Evolutionary conservation across 2,113 vertebrate species (phyloP), one percentile per base, ranked within the genome.

Genomic region (Pimephales promelas): DNA sequence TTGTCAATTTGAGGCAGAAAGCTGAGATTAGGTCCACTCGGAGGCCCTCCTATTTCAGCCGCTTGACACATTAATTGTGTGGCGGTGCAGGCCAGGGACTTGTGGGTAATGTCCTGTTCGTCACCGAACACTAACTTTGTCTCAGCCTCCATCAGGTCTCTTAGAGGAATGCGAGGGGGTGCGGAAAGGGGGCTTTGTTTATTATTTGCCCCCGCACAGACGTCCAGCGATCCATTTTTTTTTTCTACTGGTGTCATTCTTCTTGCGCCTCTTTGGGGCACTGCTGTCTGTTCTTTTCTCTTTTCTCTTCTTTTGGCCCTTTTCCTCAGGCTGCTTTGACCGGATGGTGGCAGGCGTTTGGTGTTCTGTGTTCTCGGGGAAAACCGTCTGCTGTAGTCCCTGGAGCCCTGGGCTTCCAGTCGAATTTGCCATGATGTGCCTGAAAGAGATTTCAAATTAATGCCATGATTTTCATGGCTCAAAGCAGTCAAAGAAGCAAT

Each of bases 91-190:
- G 14, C 24, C 77, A 20, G 52, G 18, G 91, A 28, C 75, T 94
- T 92, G 0, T 90, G 95, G 88, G 83, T 88, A 79, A 94, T 90
- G 1, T 90, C 84, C 24, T 91, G 90, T 77, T 95, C 91, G 1
- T 93, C 91, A 1, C 68, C 2, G 22, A 90, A 94, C 79, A 93
- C 92, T 85, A 95, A 62, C 86, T 91, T 90, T 16, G 4, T 86
- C 90, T 96, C 94, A 70, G 91, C 87, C 54, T 94, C 92, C 84
- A 62, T 80, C 54, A 94, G 74, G 34, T 9, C 91, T 88, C 92
- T 88, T 80, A 90, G 82, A 87, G 92, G 88, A 76, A 92, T 89
- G 16, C 66, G 90, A 36, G 89, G 45, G 31, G 85, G 70, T 3
- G 49, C 13, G 57, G 82, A 34, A 26, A 73, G 20, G 0, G 22